phyloP scores from a whole-genome alignment of 2,113 vertebrate genomes.

The Tupaia tana region DNA sequence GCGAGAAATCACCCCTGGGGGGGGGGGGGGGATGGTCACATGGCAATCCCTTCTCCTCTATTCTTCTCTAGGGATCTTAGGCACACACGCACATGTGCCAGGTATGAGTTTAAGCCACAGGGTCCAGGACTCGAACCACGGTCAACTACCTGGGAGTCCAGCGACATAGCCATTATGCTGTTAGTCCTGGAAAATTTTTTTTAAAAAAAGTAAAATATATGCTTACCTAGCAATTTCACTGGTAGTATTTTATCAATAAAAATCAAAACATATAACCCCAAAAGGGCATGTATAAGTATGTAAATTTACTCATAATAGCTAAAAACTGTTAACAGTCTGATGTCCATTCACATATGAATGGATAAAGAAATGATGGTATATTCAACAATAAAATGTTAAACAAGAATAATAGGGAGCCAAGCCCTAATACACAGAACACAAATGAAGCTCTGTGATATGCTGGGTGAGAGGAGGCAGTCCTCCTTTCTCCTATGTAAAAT shows the following conservation, averaged over 20 bases:
- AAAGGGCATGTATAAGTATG: background rate
- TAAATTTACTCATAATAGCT: constrained; percentile 6
- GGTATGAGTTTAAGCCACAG: too few relatives aligned
- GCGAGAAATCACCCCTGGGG: too few relatives aligned
- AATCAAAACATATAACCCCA: constrained; percentile 21
- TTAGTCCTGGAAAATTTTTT: too few relatives aligned
- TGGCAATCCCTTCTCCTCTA: too few relatives aligned
- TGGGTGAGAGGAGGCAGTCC: background rate
- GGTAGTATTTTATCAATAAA: background rate
- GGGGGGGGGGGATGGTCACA: too few relatives aligned
- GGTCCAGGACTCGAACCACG: too few relatives aligned
- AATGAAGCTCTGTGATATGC: background rate
- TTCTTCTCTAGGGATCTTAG: too few relatives aligned
- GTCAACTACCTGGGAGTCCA: too few relatives aligned
- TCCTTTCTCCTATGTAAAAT: background rate
- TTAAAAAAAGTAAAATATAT: constrained; percentile 8
- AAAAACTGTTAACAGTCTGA: background rate
- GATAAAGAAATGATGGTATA: background rate
- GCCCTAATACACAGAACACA: background rate
- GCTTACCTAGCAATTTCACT: background rate
- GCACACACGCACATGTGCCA: too few relatives aligned
- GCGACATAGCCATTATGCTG: too few relatives aligned
- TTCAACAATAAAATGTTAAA: background rate
- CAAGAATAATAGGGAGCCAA: background rate
- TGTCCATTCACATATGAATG: background rate